These are phyloP conservation scores for Ceriagrion tenellum DNA, from an alignment of 2,888 invertebrate species.

Conservation along the genomic window DNA sequence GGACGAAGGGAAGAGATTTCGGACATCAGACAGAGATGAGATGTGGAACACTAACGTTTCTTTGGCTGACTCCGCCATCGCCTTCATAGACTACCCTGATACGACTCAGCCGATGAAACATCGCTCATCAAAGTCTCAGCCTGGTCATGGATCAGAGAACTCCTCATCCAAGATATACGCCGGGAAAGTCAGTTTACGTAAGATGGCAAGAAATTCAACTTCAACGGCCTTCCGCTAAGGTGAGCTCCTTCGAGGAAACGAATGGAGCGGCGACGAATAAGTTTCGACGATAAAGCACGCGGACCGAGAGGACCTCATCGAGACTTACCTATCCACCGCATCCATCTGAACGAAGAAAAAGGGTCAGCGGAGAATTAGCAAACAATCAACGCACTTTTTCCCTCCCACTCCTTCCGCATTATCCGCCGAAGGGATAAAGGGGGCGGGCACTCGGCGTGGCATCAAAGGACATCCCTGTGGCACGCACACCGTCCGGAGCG, in stretches of 20 bases:
- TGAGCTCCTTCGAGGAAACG: not conserved
- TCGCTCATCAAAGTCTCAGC: too few relatives aligned
- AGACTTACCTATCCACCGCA: not conserved
- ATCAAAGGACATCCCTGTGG: not conserved
- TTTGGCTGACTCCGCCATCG: too few relatives aligned
- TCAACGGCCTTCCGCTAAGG: not conserved
- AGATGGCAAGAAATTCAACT: too few relatives aligned
- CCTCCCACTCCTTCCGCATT: not conserved
- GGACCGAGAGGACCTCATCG: not conserved
- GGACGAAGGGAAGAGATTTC: too few relatives aligned
- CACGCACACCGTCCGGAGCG: not conserved
- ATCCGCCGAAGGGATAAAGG: not conserved
- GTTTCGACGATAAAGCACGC: not conserved
- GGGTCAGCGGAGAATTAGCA: slow-evolving; percentile 3
- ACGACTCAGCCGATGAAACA: too few relatives aligned
- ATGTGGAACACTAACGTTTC: too few relatives aligned
- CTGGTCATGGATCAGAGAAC: too few relatives aligned
- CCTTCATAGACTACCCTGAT: too few relatives aligned
- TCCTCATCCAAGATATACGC: not conserved
- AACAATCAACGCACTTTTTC: slow-evolving; percentile 53
- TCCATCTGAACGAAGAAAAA: not conserved
- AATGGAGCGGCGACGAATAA: not conserved
- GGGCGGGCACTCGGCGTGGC: not conserved
- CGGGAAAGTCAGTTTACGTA: too few relatives aligned
- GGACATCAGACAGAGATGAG: too few relatives aligned